These are phyloP conservation scores for Drosophila arizonae DNA, from an alignment of 1,140 invertebrate genomes.

Conservation along the genomic window DNA sequence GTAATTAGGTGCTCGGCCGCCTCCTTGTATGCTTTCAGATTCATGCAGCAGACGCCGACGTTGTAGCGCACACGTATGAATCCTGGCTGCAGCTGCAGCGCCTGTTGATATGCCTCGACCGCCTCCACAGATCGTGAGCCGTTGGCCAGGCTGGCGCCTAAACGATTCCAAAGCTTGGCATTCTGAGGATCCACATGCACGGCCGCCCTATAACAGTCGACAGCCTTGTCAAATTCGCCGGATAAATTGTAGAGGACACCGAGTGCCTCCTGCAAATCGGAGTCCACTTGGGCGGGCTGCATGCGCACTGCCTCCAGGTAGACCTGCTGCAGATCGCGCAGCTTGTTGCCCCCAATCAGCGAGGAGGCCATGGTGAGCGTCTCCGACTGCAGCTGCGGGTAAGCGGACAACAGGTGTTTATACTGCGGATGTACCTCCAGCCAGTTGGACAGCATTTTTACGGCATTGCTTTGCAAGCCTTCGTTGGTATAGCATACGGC, in stretches of 20 bases:
- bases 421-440: constrained; percentile 94
- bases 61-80: constrained; percentile 99
- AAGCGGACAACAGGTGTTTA: constrained; percentile 86
- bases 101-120: constrained; percentile 96
- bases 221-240: constrained; percentile 97
- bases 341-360: constrained; percentile 64
- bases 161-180: constrained; percentile 97
- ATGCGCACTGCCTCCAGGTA: constrained; percentile 93
- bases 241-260: constrained; percentile 98
- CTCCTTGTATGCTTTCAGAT: constrained; percentile 96
- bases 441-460: constrained; percentile 90
- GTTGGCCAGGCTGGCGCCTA: constrained; percentile 98
- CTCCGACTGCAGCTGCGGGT: constrained; percentile 66
- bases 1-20: constrained; percentile 97
- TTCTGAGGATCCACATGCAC: constrained; percentile 92
- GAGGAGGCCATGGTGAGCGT: constrained; percentile 57
- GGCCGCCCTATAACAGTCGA: constrained; percentile 97
- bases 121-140: constrained; percentile 97
- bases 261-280: constrained; percentile 97
- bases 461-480: constrained; percentile 90
- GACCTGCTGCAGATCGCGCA: constrained; percentile 89
- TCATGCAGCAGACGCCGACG: constrained; percentile 98
- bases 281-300: constrained; percentile 90
- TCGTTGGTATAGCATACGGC: constrained; percentile 99
- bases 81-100: constrained; percentile 95